Evolutionary conservation across 2,797 vertebrate genomes (phyloP).

Genomic region (Danio albolineatus): DNA sequence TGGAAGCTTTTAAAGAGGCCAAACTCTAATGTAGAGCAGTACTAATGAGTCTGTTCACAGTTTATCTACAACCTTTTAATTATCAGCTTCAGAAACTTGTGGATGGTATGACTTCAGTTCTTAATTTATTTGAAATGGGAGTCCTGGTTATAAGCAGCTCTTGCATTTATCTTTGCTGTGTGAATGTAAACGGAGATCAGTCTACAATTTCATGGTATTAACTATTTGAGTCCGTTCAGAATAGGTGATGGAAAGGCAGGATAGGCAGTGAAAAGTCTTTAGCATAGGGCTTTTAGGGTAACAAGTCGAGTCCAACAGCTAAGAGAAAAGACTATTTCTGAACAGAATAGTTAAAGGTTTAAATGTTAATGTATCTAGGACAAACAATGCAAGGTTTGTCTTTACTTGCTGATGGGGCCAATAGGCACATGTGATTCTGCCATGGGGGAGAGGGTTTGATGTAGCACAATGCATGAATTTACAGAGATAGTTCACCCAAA

Average conservation of each 20-base stretch:
- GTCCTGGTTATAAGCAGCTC: background rate
- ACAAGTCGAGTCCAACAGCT: constrained; percentile 60
- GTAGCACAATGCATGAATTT: background rate
- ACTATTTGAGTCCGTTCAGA: constrained; percentile 56
- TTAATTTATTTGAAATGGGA: background rate
- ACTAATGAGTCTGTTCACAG: background rate
- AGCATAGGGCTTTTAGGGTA: constrained; percentile 62
- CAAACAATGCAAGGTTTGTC: background rate
- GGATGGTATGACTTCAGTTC: background rate
- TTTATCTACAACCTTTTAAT: background rate
- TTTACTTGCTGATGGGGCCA: background rate
- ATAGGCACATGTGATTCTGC: background rate
- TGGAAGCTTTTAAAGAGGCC: constrained; percentile 40
- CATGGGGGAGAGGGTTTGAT: background rate
- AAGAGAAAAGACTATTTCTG: constrained; percentile 51
- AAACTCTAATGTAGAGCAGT: background rate
- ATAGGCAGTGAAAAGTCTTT: constrained; percentile 59
- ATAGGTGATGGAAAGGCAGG: constrained; percentile 70
- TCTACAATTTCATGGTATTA: constrained; percentile 22
- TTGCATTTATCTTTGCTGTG: background rate
- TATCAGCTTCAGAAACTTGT: background rate
- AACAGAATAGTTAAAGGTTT: constrained; percentile 36
- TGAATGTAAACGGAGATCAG: constrained; percentile 55
- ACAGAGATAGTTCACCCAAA: background rate
- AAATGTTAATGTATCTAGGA: constrained; percentile 53